Evolutionary conservation across 2,888 invertebrate genomes (phyloP).

Genomic region (Rhagonycha lutea): DNA sequence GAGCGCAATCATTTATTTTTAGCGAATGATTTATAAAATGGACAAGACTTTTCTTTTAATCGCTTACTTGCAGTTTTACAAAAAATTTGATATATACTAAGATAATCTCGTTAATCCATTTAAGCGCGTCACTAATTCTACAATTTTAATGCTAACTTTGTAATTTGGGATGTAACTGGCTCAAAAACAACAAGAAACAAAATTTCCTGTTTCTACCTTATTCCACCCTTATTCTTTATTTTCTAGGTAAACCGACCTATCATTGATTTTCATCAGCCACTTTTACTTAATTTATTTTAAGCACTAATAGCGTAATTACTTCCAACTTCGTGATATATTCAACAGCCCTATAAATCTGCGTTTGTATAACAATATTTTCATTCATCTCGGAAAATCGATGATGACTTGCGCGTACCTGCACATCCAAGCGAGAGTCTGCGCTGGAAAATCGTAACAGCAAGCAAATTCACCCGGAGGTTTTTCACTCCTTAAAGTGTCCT

Average conservation of each 20-base stretch:
- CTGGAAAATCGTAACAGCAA: slow-evolving; percentile 24
- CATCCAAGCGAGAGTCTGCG: slow-evolving; percentile 30
- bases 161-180: too few species aligned
- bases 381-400: slow-evolving; percentile 31
- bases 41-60: too few species aligned
- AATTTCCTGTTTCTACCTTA: neutral
- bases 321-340: neutral
- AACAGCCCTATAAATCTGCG: neutral
- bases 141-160: too few species aligned
- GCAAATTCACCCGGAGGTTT: slow-evolving; percentile 19
- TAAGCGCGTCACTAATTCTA: too few species aligned
- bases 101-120: too few species aligned
- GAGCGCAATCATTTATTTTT: neutral
- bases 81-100: too few species aligned
- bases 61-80: too few species aligned
- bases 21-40: too few species aligned
- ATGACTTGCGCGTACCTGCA: slow-evolving; percentile 32
- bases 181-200: too few species aligned
- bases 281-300: neutral
- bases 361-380: neutral
- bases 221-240: too few species aligned
- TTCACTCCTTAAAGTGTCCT: neutral
- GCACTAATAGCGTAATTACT: neutral
- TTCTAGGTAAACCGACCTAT: neutral
- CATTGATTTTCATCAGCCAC: neutral